Percentiles rank a stretch among this genome's conserved stretches.
Conservation (phyloP, 2,888 invertebrate genomes). For the Thecophora atra region DNA sequence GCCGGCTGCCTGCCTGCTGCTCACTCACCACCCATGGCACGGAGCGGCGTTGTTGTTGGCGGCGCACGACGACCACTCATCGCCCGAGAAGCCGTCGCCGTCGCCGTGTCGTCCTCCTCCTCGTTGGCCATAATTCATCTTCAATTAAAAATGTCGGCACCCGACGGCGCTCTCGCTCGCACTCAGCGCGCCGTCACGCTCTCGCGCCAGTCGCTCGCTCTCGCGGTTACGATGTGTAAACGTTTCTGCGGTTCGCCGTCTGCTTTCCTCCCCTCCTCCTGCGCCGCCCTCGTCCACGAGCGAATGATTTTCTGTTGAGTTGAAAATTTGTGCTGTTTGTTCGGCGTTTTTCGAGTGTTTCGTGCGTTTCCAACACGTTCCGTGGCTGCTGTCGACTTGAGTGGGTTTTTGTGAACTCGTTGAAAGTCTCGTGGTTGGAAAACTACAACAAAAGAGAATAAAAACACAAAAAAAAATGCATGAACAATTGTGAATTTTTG, state of each 20-base stretch:
- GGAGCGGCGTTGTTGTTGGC: constrained; percentile 28
- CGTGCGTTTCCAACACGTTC: constrained; percentile 59
- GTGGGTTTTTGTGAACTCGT: background rate
- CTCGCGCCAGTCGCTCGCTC: constrained; percentile 4
- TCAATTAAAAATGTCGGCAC: constrained; percentile 65
- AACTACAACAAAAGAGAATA: too few species aligned
- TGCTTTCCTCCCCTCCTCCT: constrained; percentile 45
- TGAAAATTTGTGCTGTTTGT: constrained; percentile 36
- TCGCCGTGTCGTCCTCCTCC: constrained; percentile 45
- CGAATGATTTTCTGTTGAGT: constrained; percentile 28
- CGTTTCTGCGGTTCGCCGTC: background rate
- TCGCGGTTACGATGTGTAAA: constrained; percentile 10
- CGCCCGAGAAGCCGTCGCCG: constrained; percentile 32
- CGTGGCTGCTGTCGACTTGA: constrained; percentile 31
- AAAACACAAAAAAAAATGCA: too few species aligned
- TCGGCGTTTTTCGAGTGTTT: constrained; percentile 48
- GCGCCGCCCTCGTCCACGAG: constrained; percentile 39
- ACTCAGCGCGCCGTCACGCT: constrained; percentile 2
- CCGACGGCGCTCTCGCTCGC: constrained; percentile 39
- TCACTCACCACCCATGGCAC: constrained; percentile 1
- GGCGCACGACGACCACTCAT: constrained; percentile 25
- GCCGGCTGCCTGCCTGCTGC: constrained; percentile 22
- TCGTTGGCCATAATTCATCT: constrained; percentile 56
- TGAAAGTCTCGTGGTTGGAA: constrained; percentile 2
- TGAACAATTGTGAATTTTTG: too few species aligned